A percentile compares a stretch with the other conserved stretches of the same genome.
Evolutionary conservation across 1,140 invertebrate genomes (phyloP).

Genomic region (Portunus trituberculatus): DNA sequence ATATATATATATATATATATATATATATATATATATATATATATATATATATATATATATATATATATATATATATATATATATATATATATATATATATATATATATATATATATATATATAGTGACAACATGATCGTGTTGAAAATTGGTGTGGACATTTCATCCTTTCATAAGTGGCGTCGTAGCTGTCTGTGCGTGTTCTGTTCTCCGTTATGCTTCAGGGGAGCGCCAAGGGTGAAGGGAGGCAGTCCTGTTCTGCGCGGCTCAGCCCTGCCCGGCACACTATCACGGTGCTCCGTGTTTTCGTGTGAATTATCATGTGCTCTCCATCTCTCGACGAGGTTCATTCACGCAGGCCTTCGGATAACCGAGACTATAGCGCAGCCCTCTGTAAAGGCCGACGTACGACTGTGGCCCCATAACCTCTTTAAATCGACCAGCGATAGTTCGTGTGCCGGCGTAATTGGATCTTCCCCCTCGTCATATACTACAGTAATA

Average conservation of each 20-base stretch:
- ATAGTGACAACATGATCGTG: background rate
- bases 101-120: constrained; percentile 47
- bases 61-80: constrained; percentile 36
- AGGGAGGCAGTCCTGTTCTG: background rate
- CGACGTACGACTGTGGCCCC: constrained; percentile 60
- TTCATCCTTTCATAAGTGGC: background rate
- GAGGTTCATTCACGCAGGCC: constrained; percentile 59
- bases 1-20: constrained; percentile 13
- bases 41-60: constrained; percentile 24
- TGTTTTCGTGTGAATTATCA: constrained; percentile 56
- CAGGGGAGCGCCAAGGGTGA: background rate
- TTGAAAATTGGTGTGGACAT: background rate
- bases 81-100: constrained; percentile 53
- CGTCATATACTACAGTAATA: constrained; percentile 73
- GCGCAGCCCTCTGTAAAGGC: constrained; percentile 26
- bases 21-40: background rate
- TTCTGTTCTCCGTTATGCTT: constrained; percentile 21
- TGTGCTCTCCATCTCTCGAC: constrained; percentile 46
- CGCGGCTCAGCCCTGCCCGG: constrained; percentile 35
- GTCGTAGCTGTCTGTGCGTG: constrained; percentile 16
- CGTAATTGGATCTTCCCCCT: constrained; percentile 74
- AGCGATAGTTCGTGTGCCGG: constrained; percentile 71
- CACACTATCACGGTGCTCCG: constrained; percentile 52
- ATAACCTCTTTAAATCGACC: constrained; percentile 73
- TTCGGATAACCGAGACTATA: constrained; percentile 25